Conservation (phyloP, 2,797 vertebrate species). For the Bovichtus diacanthus region DNA sequence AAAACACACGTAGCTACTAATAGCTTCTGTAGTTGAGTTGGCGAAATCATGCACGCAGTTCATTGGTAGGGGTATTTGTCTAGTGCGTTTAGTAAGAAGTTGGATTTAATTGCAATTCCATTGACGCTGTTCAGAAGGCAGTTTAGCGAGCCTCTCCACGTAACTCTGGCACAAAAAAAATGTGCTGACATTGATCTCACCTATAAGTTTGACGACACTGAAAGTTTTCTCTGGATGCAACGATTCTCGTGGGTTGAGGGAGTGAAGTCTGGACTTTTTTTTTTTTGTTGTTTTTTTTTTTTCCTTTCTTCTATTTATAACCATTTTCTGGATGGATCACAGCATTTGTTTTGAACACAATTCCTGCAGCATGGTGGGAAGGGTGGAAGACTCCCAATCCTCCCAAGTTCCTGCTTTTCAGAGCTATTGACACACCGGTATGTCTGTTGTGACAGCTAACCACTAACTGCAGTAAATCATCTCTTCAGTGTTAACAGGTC, state of each 20-base stretch:
- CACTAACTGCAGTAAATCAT: conserved; percentile 52
- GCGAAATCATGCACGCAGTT: neutral
- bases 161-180: neutral
- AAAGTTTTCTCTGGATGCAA: neutral
- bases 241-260: neutral
- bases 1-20: conserved; percentile 39
- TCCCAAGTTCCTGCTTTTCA: conserved; percentile 23
- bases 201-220: conserved; percentile 15
- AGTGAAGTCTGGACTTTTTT: conserved; percentile 10
- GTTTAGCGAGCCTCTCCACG: neutral
- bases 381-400: conserved; percentile 1
- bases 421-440: conserved; percentile 24
- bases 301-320: neutral
- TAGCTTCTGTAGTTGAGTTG: conserved; percentile 4
- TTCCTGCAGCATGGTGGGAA: conserved; percentile 22
- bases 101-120: neutral
- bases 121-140: conserved; percentile 1
- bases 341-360: conserved; percentile 55
- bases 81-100: neutral
- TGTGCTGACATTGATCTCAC: conserved; percentile 42
- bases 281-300: neutral
- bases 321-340: conserved; percentile 35
- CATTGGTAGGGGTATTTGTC: neutral
- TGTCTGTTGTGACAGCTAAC: conserved; percentile 55
- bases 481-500: conserved; percentile 16